Conservation (phyloP, 2,888 invertebrate species). For the Drosophila cracens region DNA sequence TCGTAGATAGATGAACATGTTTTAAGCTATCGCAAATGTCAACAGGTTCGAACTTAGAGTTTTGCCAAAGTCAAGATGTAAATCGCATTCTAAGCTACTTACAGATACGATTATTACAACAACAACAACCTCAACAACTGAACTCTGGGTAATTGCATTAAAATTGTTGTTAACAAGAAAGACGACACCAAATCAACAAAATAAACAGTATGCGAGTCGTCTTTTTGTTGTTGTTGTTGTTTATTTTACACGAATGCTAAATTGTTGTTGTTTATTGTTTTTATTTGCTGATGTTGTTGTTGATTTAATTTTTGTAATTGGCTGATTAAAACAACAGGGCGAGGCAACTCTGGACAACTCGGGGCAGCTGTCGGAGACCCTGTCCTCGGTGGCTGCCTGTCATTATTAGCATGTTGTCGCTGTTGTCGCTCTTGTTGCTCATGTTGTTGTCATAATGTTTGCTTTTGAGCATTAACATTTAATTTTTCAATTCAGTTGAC, state of each 20-base stretch:
- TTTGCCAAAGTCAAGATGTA: constrained; percentile 26
- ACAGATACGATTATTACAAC: constrained; percentile 21
- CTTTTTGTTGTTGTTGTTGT: constrained; percentile 11
- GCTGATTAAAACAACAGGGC: constrained; percentile 67
- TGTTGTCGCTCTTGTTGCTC: constrained; percentile 28
- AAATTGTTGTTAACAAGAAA: constrained; percentile 23
- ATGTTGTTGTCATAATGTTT: constrained; percentile 43
- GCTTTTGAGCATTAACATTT: constrained; percentile 66
- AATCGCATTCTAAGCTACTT: constrained; percentile 44
- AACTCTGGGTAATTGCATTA: neutral
- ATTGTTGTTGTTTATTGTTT: constrained; percentile 42
- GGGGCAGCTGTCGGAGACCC: constrained; percentile 12
- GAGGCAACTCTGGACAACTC: constrained; percentile 37
- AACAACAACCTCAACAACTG: neutral
- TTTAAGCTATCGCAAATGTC: constrained; percentile 14
- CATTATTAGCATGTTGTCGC: constrained; percentile 33
- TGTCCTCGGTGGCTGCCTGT: constrained; percentile 48
- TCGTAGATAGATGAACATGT: constrained; percentile 8
- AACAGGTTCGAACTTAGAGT: constrained; percentile 34
- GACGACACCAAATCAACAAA: constrained; percentile 18
- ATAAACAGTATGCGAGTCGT: neutral
- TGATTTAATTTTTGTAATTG: constrained; percentile 64
- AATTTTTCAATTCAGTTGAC: constrained; percentile 80
- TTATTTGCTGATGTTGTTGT: constrained; percentile 39
- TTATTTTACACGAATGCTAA: constrained; percentile 23